Base-by-base conservation (phyloP, 2,888 invertebrate genomes). In the Ectemnius lituratus region DNA sequence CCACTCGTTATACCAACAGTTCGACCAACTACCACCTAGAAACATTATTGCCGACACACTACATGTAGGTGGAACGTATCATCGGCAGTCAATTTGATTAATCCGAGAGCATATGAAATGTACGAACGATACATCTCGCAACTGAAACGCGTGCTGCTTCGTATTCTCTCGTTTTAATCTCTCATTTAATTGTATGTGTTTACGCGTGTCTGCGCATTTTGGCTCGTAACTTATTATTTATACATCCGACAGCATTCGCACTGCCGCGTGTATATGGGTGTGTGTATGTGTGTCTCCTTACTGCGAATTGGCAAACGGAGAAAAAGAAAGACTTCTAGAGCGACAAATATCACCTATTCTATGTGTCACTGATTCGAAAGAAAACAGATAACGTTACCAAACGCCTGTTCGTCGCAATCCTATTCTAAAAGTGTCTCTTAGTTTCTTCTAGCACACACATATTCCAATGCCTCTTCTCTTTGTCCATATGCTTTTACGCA, bases 41-140 rank as follows among this genome's bases (percentile, higher is more conserved):
- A 79, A 80, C 80, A 77, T 80, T 79, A 76, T 77, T 75, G 74
- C 74, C 71, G 77, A 81, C 61, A 63, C 70, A 75, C 78, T 75
- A 61, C 64, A 59, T 52, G 46, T 68, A 75, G 76, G 67, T 79
- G 79, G 76, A 77, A 83, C 79, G 76, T 75, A 69, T 67, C 20
- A 72, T 83, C 78, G 81, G 75, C 79, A 81, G 77, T 79, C 62
- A 73, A 70, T 69, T 69, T 66, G 71, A 77, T 81, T 76, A 75
- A 83, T 74, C 73, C 83, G 78, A 81, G 76, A 79, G 75, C 70
- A 80, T 73, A 72, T 58, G 74, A 83, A 74, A 73, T 67, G 56
- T 70, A 64, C 63, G 70, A 28, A 37, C 68, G 67, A 60, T 72
- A 73, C 16, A 16, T 56, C 72, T 62, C 67, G 66, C 59, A 66